Evolutionary conservation across 2,888 invertebrate species (phyloP), one percentile per base, ranked within the genome.

Genomic region (Lithodes maja): DNA sequence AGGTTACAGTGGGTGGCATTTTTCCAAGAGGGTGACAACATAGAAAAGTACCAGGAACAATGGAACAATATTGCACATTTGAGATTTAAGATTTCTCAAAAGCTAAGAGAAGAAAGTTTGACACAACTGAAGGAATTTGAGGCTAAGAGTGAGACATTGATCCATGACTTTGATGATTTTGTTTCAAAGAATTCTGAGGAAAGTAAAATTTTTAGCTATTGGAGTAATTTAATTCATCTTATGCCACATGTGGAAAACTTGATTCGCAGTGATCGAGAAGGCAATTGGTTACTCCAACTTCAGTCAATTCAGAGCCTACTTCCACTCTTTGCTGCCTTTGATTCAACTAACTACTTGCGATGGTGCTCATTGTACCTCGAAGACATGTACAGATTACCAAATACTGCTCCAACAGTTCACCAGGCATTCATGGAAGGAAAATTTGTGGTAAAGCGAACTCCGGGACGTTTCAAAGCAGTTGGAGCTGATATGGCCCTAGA

Each of bases 291-390:
- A 61, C 49, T 81, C 2, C 83, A 83, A n/a, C 75, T 83, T 2
- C 53, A 74, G 74, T 2, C 17, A 75, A 33, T 83, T 54, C 83
- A 83, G 75, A 3, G 1, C 17, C 33, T 83, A 3, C 53, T 83
- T 2, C 75, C 75, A 74, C 0, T 74, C 15, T 75, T 83, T 53
- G 83, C 75, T 52, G 75, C 74, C 17, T 83, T 71, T 83, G 53
- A 82, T 49, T 68, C 69, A 3, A 68, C 69, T 1, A 82, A 82
- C 9, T 69, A 82, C n/a, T 7, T 82, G 53, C 74, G 83, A 17
- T 74, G 54, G 83, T 71, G 83, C 33, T 83, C 83, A 75, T n/a
- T 83, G 53, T 83, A 74, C 54, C 75, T 83, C 2, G 53, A 83
- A 69, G 71, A 83, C 15, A 83, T 83, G 71, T n/a, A n/a, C 69